A percentile compares a stretch with the other conserved stretches of the same genome.
Evolutionary conservation across 2,888 invertebrate genomes (phyloP).

Genomic region (Drosophila glabriapex): DNA sequence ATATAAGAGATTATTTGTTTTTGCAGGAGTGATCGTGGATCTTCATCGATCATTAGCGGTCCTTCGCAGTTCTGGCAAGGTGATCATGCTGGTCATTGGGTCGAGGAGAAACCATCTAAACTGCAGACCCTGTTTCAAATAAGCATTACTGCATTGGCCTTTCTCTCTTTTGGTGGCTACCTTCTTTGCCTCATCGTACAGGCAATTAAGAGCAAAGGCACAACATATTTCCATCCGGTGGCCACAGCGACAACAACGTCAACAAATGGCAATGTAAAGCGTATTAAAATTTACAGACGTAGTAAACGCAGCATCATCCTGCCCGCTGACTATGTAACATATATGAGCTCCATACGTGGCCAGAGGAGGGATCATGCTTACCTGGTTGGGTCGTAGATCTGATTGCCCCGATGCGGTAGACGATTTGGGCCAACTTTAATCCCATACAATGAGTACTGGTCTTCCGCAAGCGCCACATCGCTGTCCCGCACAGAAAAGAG

Average conservation of each 20-base stretch:
- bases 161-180: slow-evolving; percentile 94
- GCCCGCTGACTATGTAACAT: slow-evolving; percentile 52
- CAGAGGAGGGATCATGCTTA: slow-evolving; percentile 60
- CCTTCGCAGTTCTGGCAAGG: slow-evolving; percentile 31
- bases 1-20: not conserved
- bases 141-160: slow-evolving; percentile 92
- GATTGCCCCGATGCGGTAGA: slow-evolving; percentile 85
- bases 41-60: slow-evolving; percentile 3
- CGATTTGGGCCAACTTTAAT: slow-evolving; percentile 88
- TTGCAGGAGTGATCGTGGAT: slow-evolving; percentile 22
- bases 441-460: slow-evolving; percentile 90
- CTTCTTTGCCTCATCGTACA: slow-evolving; percentile 91
- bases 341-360: slow-evolving; percentile 56
- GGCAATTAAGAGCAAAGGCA: slow-evolving; percentile 89
- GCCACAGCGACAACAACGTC: slow-evolving; percentile 72
- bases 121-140: slow-evolving; percentile 91
- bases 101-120: slow-evolving; percentile 87
- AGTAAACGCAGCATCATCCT: slow-evolving; percentile 53
- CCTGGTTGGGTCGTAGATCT: slow-evolving; percentile 85
- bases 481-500: slow-evolving; percentile 83
- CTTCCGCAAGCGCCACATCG: slow-evolving; percentile 89
- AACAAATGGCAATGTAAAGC: slow-evolving; percentile 75
- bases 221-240: slow-evolving; percentile 84
- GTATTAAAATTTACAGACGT: slow-evolving; percentile 83
- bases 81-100: slow-evolving; percentile 47